These are phyloP conservation scores for Dromococcyx pavoninus DNA, from an alignment of 2,797 vertebrate species.

Conservation along the genomic window DNA sequence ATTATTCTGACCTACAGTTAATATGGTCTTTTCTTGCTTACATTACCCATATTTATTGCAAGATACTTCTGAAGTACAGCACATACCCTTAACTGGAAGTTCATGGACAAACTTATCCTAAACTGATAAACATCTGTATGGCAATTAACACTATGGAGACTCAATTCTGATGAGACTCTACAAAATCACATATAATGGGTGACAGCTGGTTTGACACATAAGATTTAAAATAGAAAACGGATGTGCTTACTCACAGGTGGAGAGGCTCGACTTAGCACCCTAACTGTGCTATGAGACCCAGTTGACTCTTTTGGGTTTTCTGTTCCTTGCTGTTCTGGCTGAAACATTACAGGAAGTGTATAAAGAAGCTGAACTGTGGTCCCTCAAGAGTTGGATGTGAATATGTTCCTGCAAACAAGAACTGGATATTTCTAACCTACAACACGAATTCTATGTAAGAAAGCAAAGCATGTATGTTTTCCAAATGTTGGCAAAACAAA, in stretches of 20 bases:
- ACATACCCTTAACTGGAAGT: neutral
- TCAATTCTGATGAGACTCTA: neutral
- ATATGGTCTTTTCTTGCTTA: neutral
- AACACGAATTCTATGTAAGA: neutral
- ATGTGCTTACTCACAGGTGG: neutral
- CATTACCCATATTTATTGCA: neutral
- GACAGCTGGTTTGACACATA: neutral
- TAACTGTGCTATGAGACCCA: neutral
- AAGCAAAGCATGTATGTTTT: neutral
- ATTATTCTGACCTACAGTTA: neutral
- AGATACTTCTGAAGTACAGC: neutral
- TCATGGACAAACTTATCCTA: neutral
- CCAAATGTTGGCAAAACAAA: neutral
- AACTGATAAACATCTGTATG: neutral
- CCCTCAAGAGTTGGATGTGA: neutral
- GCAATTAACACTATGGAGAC: neutral
- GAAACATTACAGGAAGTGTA: neutral
- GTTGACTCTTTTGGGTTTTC: neutral
- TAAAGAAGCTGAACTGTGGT: neutral
- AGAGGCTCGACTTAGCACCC: neutral
- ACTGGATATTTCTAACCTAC: neutral
- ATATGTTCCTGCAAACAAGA: neutral
- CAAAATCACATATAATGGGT: neutral
- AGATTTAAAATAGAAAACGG: neutral
- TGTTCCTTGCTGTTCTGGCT: neutral